phyloP scores from a whole-genome alignment of 2,888 invertebrate species.

The Alloscopus bannaensis region DNA sequence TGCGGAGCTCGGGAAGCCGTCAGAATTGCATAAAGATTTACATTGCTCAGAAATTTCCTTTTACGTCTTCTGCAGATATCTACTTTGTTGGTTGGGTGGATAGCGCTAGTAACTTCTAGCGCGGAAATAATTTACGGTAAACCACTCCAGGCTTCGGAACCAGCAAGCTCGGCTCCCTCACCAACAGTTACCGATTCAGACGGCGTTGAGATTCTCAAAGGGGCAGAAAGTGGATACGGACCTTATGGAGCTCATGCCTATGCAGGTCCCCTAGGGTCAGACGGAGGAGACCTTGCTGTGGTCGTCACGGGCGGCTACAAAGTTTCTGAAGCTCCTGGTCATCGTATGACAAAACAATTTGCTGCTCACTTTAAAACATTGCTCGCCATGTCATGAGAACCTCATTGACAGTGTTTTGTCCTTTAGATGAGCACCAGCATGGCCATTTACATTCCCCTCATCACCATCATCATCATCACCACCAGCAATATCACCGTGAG shows the following conservation, averaged over 20 bases:
- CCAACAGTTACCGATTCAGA: conserved; percentile 19
- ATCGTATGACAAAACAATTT: conserved; percentile 16
- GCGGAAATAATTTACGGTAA: conserved; percentile 53
- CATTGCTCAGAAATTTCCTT: neutral
- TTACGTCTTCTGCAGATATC: conserved; percentile 33
- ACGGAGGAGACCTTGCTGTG: conserved; percentile 38
- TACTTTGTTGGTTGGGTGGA: conserved; percentile 24
- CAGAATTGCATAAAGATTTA: neutral
- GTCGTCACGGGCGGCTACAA: conserved; percentile 55
- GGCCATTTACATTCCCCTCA: neutral
- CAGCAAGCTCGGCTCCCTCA: conserved; percentile 13
- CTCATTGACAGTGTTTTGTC: too few species aligned
- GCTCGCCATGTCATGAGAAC: neutral
- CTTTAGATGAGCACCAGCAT: too few species aligned
- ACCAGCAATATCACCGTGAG: neutral
- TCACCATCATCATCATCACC: neutral
- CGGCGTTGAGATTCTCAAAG: conserved; percentile 43
- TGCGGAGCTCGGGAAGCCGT: neutral
- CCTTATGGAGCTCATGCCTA: conserved; percentile 43
- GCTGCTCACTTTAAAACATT: neutral
- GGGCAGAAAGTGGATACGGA: conserved; percentile 45
- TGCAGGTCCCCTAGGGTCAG: conserved; percentile 16
- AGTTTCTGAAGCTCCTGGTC: conserved; percentile 36
- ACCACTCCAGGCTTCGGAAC: conserved; percentile 11
- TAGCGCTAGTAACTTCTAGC: conserved; percentile 6